phyloP scores from a whole-genome alignment of 2,888 invertebrate species.

The Athripsodes cinereus region DNA sequence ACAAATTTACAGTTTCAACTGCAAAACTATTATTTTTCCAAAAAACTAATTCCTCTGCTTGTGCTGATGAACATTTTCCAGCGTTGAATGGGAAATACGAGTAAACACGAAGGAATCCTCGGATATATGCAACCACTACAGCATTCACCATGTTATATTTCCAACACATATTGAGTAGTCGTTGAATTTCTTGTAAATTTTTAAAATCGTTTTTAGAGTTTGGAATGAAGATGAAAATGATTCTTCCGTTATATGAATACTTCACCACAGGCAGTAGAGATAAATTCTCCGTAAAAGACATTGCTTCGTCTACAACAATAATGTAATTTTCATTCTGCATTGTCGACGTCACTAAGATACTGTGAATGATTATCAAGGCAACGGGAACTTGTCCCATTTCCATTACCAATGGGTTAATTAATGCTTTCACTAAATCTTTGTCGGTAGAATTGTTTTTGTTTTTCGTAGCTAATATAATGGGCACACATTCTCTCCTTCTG shows the following conservation, averaged over 20 bases:
- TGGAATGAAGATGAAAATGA: conserved; percentile 13
- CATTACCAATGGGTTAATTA: neutral
- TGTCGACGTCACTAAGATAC: neutral
- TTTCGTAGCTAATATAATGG: conserved; percentile 9
- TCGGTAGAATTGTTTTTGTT: neutral
- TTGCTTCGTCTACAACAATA: conserved; percentile 12
- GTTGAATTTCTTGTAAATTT: conserved; percentile 4
- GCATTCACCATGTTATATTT: conserved; percentile 16
- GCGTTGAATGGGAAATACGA: conserved; percentile 16
- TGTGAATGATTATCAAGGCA: neutral
- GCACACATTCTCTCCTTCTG: conserved; percentile 6
- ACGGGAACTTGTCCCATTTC: neutral
- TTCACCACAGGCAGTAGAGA: conserved; percentile 8
- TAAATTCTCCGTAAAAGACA: conserved; percentile 8
- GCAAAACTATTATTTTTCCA: conserved; percentile 12
- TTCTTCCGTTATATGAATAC: conserved; percentile 14
- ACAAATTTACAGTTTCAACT: conserved; percentile 6
- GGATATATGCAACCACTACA: conserved; percentile 10
- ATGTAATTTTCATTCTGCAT: conserved; percentile 17
- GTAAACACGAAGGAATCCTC: conserved; percentile 6
- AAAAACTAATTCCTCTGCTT: conserved; percentile 10
- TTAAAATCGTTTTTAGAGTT: neutral
- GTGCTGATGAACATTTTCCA: conserved; percentile 6
- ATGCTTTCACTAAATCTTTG: neutral
- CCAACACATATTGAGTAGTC: conserved; percentile 17